These are phyloP conservation scores for Mustela nigripes DNA, from an alignment of 2,113 vertebrate species.

Conservation along the genomic window DNA sequence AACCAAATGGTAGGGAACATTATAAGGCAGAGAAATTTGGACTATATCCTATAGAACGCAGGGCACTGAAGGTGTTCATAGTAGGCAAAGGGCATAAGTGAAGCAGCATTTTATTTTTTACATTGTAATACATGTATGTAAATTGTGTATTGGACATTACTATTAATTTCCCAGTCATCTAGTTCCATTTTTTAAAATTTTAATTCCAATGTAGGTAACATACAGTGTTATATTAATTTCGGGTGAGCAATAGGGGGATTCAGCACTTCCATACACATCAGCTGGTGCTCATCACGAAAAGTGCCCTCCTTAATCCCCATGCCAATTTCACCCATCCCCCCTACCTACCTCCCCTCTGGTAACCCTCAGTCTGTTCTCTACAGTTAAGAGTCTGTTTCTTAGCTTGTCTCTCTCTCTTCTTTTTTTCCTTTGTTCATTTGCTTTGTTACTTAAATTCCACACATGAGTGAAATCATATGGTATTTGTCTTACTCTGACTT, in stretches of 20 bases:
- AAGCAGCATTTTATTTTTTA: not conserved
- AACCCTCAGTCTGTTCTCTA: not conserved
- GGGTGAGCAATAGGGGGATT: not conserved
- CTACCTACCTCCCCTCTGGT: not conserved
- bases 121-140: not conserved
- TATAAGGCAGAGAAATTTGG: constrained; percentile 16
- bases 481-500: not conserved
- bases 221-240: not conserved
- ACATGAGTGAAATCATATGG: not conserved
- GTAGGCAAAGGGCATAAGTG: not conserved
- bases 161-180: not conserved
- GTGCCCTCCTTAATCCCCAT: not conserved
- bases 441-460: not conserved
- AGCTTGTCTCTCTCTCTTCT: not conserved
- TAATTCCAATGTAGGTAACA: not conserved
- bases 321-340: not conserved
- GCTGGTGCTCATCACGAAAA: not conserved
- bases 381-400: not conserved
- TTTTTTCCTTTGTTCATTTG: not conserved
- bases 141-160: not conserved
- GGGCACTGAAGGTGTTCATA: not conserved
- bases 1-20: constrained; percentile 27
- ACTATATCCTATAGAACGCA: not conserved
- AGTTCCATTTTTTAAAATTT: not conserved
- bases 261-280: not conserved